These are phyloP conservation scores for Thamnaconus septentrionalis DNA, from an alignment of 2,113 vertebrate species.

Conservation along the genomic window DNA sequence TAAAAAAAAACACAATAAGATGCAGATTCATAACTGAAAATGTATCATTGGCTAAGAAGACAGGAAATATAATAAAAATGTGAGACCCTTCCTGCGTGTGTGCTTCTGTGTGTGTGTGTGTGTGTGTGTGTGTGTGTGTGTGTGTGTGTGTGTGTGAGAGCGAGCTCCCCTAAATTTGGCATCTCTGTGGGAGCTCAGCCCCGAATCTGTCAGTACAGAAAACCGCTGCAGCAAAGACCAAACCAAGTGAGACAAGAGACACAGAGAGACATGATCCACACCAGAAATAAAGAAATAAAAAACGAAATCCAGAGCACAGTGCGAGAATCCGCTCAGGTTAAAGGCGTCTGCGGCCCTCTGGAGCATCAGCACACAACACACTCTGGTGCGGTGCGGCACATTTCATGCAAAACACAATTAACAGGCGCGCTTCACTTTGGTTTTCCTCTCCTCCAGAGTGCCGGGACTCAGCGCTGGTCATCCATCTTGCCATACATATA, in stretches of 20 bases:
- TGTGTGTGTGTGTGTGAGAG: conserved; percentile 3
- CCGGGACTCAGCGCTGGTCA: conserved; percentile 43
- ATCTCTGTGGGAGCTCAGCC: conserved; percentile 44
- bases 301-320: too few relatives aligned
- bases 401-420: conserved; percentile 4
- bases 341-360: too few relatives aligned
- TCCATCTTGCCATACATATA: conserved; percentile 59
- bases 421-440: neutral
- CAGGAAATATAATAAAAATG: neutral
- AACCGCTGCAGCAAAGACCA: conserved; percentile 42
- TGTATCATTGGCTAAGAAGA: neutral
- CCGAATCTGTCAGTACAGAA: conserved; percentile 56
- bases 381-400: neutral
- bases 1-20: too few relatives aligned
- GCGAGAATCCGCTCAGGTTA: too few relatives aligned
- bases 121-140: conserved; percentile 7
- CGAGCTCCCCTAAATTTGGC: conserved; percentile 18
- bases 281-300: too few relatives aligned
- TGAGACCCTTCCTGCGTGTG: neutral
- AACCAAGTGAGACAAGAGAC: conserved; percentile 14
- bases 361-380: neutral
- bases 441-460: conserved; percentile 37
- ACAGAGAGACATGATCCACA: neutral
- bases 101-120: conserved; percentile 10
- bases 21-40: too few relatives aligned